Conservation (phyloP, 2,113 vertebrate species). For the Labeo catla region DNA sequence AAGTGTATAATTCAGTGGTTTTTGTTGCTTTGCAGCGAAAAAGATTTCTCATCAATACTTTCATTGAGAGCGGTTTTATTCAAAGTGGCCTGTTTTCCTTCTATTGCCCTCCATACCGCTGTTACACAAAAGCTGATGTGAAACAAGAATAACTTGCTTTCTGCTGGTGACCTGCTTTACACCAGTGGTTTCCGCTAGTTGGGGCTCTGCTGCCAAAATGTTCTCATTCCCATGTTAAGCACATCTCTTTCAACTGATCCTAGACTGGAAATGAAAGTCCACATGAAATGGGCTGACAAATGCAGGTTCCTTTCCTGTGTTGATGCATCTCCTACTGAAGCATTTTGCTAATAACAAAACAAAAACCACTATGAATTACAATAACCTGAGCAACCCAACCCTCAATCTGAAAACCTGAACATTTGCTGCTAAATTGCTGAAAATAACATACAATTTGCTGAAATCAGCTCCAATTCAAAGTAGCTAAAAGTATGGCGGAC, state of each 20-base stretch:
- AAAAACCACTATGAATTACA: neutral
- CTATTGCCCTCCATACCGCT: conserved; percentile 32
- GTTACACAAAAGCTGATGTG: conserved; percentile 29
- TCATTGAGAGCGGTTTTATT: neutral
- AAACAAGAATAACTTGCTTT: conserved; percentile 6
- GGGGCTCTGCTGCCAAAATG: neutral
- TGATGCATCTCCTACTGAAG: neutral
- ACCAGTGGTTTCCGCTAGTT: conserved; percentile 6
- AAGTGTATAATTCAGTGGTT: conserved; percentile 3
- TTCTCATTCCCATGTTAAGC: neutral
- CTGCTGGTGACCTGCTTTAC: conserved; percentile 38
- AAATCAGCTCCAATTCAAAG: neutral
- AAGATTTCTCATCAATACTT: conserved; percentile 3
- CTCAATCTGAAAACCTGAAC: neutral
- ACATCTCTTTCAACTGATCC: conserved; percentile 4
- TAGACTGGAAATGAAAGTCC: neutral
- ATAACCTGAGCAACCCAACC: neutral
- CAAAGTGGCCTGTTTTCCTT: neutral
- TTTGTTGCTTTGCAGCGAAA: conserved; percentile 23
- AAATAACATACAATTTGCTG: neutral
- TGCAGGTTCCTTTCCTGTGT: neutral
- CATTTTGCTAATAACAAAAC: neutral
- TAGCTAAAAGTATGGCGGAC: neutral
- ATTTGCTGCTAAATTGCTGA: neutral
- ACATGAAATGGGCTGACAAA: neutral